Base-by-base conservation (phyloP, 2,888 invertebrate species). In the Polydrusus tereticollis region DNA sequence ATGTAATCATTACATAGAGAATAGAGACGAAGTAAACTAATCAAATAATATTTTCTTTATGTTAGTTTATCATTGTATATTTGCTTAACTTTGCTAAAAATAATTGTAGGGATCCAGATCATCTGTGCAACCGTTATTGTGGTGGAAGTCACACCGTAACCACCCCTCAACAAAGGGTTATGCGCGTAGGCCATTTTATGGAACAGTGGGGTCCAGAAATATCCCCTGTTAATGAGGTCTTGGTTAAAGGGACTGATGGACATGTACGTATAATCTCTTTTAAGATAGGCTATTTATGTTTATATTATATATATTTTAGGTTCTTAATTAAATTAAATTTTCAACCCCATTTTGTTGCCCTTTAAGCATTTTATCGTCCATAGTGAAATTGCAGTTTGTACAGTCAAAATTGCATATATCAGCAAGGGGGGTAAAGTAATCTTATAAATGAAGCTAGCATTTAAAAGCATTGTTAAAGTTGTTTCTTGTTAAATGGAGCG, bases 141-240 rank as follows among this genome's bases (percentile, higher is more conserved):
- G 94, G 94, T 23, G 94, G 94, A 0, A 90, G 91, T 69, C 94
- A 94, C 82, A 94, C 94, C 0, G 85, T 88, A 10, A 91, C 92
- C 16, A 92, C 91, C 0, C 89, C 92, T 0, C 90, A 90, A 72
- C 93, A 93, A 81, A 88, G 92, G 74, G 89, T 92, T n/a, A 88
- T 89, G 8, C 85, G 90, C 7, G 81, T 88, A 55, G 91, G 91
- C 0, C 90, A 92, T 83, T 91, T 90, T 83, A 82, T 90, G 69
- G 88, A 87, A 78, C 90, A 91, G 78, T 91, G 90, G 90, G 91
- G 90, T 0, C 90, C 90, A 0, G 89, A 91, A 78, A 88, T 88
- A 38, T 80, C 88, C 70, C 89, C 88, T 4, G 84, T 88, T 45
- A 86, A 88, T 0, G 87, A 85, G 63, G 77, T 78, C 0, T 69